These are phyloP conservation scores for Notiomystis cincta DNA, from an alignment of 2,113 vertebrate species.

Conservation along the genomic window DNA sequence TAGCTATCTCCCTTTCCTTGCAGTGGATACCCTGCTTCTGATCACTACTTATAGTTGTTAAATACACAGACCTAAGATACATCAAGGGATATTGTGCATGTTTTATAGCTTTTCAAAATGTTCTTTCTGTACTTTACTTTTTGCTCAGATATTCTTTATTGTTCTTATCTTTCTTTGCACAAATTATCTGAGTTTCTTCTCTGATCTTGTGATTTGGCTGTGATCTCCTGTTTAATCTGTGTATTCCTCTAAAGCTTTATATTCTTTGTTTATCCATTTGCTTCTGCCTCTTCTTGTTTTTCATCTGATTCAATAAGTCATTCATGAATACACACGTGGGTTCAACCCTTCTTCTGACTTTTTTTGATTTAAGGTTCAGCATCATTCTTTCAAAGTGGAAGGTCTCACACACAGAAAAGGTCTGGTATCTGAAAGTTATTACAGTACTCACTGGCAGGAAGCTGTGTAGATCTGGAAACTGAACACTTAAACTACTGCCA, in stretches of 20 bases:
- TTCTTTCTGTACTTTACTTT: neutral
- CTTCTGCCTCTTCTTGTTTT: neutral
- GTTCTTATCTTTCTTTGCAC: neutral
- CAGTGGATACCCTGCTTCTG: neutral
- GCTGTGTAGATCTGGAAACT: neutral
- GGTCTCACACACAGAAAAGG: neutral
- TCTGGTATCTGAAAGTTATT: neutral
- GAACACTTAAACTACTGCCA: neutral
- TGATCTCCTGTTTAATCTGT: neutral
- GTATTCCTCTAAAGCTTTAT: neutral
- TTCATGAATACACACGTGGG: neutral
- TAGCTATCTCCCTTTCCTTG: neutral
- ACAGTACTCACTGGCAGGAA: neutral
- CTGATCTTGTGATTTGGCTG: neutral
- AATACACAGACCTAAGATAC: neutral
- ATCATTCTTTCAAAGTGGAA: neutral
- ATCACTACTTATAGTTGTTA: neutral
- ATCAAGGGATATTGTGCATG: neutral
- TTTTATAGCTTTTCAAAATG: neutral
- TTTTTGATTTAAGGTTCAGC: neutral
- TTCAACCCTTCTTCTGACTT: neutral
- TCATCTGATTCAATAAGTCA: neutral
- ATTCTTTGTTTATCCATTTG: neutral
- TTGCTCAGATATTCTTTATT: neutral
- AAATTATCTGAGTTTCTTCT: neutral